These are phyloP conservation scores for Karalla daura DNA, from an alignment of 2,797 vertebrate genomes.

Conservation along the genomic window DNA sequence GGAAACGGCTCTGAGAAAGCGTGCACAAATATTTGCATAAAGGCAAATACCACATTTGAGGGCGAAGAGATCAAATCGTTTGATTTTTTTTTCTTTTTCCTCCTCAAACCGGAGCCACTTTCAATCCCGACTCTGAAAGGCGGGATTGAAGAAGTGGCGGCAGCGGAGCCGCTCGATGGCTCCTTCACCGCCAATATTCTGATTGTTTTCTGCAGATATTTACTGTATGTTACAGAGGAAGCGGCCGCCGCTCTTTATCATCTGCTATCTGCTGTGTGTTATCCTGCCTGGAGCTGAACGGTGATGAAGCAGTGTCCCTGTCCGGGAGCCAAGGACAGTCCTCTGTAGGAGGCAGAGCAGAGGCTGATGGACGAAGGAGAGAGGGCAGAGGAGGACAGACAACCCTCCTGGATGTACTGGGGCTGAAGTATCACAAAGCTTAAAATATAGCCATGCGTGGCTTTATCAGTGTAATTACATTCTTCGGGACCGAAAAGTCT, in stretches of 20 bases:
- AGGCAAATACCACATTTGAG: constrained; percentile 47
- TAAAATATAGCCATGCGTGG: constrained; percentile 11
- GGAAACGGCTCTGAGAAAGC: constrained; percentile 36
- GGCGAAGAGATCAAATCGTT: constrained; percentile 21
- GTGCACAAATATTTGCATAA: constrained; percentile 60
- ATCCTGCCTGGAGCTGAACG: constrained; percentile 45
- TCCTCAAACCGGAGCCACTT: constrained; percentile 3
- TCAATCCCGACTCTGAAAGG: background rate
- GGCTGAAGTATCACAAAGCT: constrained; percentile 37
- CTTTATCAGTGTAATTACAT: constrained; percentile 44
- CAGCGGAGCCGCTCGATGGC: background rate
- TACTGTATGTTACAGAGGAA: constrained; percentile 26
- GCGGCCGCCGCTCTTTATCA: constrained; percentile 42
- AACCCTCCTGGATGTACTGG: constrained; percentile 19
- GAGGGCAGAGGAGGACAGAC: constrained; percentile 33
- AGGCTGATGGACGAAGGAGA: constrained; percentile 46
- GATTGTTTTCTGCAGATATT: constrained; percentile 39
- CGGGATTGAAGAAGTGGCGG: background rate
- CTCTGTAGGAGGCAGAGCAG: constrained; percentile 40
- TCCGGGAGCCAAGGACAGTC: constrained; percentile 66
- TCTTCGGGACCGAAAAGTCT: constrained; percentile 35
- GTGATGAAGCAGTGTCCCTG: constrained; percentile 65
- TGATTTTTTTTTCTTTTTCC: too few relatives aligned
- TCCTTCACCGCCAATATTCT: background rate
- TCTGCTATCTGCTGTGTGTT: constrained; percentile 47